Base-by-base conservation (phyloP, 2,888 invertebrate species). In the Thecocarcelia acutangulata region DNA sequence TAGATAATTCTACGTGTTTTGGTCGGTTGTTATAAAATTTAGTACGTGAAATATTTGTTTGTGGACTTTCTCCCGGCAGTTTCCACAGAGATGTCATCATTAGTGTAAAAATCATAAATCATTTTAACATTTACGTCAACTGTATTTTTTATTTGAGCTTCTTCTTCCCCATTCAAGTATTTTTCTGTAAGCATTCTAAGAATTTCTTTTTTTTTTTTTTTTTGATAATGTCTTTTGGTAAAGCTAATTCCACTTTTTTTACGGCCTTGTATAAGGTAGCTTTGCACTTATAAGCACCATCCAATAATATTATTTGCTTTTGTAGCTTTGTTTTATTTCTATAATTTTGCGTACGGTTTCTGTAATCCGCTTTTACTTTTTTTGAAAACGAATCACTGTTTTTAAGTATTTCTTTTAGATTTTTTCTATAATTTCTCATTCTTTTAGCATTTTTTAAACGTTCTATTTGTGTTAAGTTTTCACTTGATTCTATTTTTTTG, bases 311-410 rank as follows among this genome's bases (percentile, higher is more conserved):
- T n/a, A n/a, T n/a, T n/a, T n/a, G n/a, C n/a, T n/a, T n/a, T n/a
- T n/a, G n/a, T n/a, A n/a, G n/a, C n/a, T n/a, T n/a, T 68, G 42
- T 54, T 68, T 68, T 68, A 9, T 68, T 68, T 68, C 42, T 68
- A 42, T 54, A 42, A 54, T 1, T 68, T 54, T 68, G n/a, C n/a
- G n/a, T n/a, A 54, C 28, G 24, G 11, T 44, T 44, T 68, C 54
- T 13, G 44, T 68, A 3, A 42, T 44, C 42, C 54, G 68, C 28
- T 12, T 54, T 68, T 68, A 54, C 9, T 54, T 68, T 68, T 68
- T 68, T 42, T 68, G 52, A 24, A 54, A 68, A 24, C 54, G 42
- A 68, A 54, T 13, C 15, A 54, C 42, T 13, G 15, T 42, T 54
- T 68, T 56, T 44, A 15, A 68, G 54, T 42, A 24, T 68, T 54